These are phyloP conservation scores for Rutpela maculata DNA, from an alignment of 2,888 invertebrate species.

Conservation along the genomic window DNA sequence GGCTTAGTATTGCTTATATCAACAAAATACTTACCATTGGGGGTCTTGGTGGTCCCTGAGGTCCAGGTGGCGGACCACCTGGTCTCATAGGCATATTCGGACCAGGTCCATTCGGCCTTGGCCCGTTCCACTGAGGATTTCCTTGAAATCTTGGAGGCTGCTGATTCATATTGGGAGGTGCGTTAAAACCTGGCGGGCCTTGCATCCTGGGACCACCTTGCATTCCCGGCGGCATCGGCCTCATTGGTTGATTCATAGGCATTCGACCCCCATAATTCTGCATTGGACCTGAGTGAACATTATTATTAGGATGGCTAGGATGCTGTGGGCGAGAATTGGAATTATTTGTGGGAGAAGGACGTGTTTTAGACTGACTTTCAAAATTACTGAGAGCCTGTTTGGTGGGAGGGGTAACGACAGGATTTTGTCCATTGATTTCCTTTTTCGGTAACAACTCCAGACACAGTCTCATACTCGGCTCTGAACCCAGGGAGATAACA, in stretches of 20 bases:
- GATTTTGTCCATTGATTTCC: conserved; percentile 96
- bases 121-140: conserved; percentile 77
- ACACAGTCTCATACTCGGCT: conserved; percentile 90
- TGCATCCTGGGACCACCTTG: conserved; percentile 77
- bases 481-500: conserved; percentile 94
- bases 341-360: conserved; percentile 87
- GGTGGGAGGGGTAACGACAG: conserved; percentile 95
- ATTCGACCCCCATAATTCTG: conserved; percentile 76
- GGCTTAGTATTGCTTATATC: not conserved
- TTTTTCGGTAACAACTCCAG: conserved; percentile 97
- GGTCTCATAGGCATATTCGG: conserved; percentile 74
- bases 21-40: conserved; percentile 75
- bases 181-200: conserved; percentile 78
- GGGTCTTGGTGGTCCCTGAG: conserved; percentile 77
- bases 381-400: conserved; percentile 92
- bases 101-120: conserved; percentile 76
- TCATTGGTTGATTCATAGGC: conserved; percentile 74
- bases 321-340: conserved; percentile 77
- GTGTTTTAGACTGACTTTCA: conserved; percentile 93
- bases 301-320: conserved; percentile 78
- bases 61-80: conserved; percentile 78
- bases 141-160: conserved; percentile 78
- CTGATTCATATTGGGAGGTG: conserved; percentile 76
- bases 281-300: conserved; percentile 76
- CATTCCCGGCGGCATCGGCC: conserved; percentile 77